Evolutionary conservation across 1,140 invertebrate species (phyloP).

Genomic region (Papilio helenus): DNA sequence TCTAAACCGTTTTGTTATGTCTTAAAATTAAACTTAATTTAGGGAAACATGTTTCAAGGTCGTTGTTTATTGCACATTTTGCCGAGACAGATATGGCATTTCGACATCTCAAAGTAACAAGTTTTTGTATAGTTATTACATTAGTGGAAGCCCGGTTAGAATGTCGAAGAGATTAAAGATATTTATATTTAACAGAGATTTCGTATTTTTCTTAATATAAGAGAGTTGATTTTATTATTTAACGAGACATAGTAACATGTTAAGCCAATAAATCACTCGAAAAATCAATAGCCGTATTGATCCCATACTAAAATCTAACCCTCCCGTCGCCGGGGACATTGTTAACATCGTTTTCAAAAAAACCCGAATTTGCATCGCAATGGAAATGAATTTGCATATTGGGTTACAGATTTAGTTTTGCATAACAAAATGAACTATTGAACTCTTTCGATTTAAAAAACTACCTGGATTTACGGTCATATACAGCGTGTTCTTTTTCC

Average conservation of each 20-base stretch:
- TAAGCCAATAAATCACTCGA: slow-evolving; percentile 76
- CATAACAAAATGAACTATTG: slow-evolving; percentile 66
- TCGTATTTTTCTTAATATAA: not conserved
- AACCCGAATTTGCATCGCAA: slow-evolving; percentile 66
- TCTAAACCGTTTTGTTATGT: too few relatives aligned
- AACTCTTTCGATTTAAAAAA: slow-evolving; percentile 41
- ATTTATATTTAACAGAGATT: not conserved
- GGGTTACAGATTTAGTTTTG: slow-evolving; percentile 69
- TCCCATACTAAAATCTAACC: slow-evolving; percentile 59
- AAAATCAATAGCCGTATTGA: slow-evolving; percentile 75
- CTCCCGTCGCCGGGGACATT: slow-evolving; percentile 48
- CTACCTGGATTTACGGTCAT: slow-evolving; percentile 55
- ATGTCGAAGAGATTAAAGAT: too few relatives aligned
- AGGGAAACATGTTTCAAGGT: too few relatives aligned
- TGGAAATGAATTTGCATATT: slow-evolving; percentile 70
- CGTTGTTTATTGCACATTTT: too few relatives aligned
- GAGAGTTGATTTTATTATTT: not conserved
- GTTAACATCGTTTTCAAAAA: slow-evolving; percentile 51
- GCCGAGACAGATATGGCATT: too few relatives aligned
- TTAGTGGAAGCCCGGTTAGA: too few relatives aligned
- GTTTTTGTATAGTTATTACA: too few relatives aligned
- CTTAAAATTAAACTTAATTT: too few relatives aligned
- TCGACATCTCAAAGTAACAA: too few relatives aligned
- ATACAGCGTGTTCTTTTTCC: slow-evolving; percentile 49
- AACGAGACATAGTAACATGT: slow-evolving; percentile 13